Percentiles rank a stretch among this genome's conserved stretches.
Evolutionary conservation across 2,113 vertebrate genomes (phyloP).

Genomic region (Oxygymnocypris stewartii): DNA sequence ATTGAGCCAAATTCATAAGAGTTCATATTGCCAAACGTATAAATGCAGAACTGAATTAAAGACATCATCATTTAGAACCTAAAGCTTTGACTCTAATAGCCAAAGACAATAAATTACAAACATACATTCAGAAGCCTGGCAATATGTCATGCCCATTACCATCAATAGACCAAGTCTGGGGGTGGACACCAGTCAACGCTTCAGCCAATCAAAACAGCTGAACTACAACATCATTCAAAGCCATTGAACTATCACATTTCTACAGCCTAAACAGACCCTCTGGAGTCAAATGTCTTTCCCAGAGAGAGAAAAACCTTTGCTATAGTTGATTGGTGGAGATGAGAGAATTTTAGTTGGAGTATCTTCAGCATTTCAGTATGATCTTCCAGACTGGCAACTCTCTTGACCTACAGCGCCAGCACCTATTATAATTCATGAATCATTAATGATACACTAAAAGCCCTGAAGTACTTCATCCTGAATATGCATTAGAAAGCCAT

Average conservation of each 20-base stretch:
- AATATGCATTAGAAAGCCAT: conserved; percentile 35
- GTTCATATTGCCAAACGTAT: background rate
- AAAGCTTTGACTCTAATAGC: background rate
- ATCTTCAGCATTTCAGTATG: background rate
- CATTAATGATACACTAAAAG: background rate
- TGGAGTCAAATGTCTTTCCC: background rate
- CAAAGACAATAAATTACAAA: background rate
- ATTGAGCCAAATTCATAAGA: background rate
- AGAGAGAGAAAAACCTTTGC: background rate
- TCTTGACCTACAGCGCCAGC: background rate
- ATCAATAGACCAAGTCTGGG: background rate
- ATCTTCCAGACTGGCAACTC: background rate
- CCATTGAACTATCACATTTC: background rate
- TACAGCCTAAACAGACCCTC: background rate
- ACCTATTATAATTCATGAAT: background rate
- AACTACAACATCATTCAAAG: conserved; percentile 2
- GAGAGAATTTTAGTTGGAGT: background rate
- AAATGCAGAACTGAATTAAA: background rate
- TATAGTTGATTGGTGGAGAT: background rate
- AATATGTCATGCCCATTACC: conserved; percentile 6
- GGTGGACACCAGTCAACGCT: conserved; percentile 21
- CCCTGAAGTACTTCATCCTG: background rate
- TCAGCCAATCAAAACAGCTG: background rate
- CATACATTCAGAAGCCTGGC: conserved; percentile 9
- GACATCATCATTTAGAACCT: conserved; percentile 11